Evolutionary conservation across 1,140 invertebrate species (phyloP).

Genomic region (Macrocentrus cingulum): DNA sequence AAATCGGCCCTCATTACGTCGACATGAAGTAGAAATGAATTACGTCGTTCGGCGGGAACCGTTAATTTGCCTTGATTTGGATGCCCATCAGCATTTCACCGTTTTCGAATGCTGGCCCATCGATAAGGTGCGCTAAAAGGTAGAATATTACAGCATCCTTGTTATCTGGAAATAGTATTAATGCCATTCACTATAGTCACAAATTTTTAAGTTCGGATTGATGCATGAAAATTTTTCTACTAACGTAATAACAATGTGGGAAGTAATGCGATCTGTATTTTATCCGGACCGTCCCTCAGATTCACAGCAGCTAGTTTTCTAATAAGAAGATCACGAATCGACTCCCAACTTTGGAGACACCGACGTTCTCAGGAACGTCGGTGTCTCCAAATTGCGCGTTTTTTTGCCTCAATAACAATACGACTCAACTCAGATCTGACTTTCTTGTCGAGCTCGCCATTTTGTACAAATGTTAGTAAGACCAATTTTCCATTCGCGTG

Average conservation of each 20-base stretch:
- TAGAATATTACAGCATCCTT: slow-evolving; percentile 15
- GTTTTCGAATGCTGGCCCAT: slow-evolving; percentile 2
- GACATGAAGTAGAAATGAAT: slow-evolving; percentile 4
- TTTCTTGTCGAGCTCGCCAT: no score
- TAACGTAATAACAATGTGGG: background rate
- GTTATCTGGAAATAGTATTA: slow-evolving; percentile 7
- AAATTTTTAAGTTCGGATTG: background rate
- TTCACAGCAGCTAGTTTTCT: background rate
- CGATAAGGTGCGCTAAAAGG: slow-evolving; percentile 5
- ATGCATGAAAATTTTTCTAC: background rate
- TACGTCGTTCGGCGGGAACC: background rate
- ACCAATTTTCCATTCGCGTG: no score
- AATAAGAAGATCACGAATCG: background rate
- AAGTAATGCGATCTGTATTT: background rate
- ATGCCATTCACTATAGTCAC: background rate
- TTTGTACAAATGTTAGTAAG: no score
- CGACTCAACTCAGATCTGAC: no score
- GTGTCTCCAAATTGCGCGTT: no score
- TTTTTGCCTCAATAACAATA: no score
- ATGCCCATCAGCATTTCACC: background rate
- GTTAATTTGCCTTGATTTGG: background rate
- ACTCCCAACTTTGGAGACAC: no score
- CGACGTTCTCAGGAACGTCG: no score
- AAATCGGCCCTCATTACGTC: background rate
- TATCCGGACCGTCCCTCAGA: background rate